These are phyloP conservation scores for Pogonocichla stellata DNA, from an alignment of 2,113 vertebrate species.

Conservation along the genomic window DNA sequence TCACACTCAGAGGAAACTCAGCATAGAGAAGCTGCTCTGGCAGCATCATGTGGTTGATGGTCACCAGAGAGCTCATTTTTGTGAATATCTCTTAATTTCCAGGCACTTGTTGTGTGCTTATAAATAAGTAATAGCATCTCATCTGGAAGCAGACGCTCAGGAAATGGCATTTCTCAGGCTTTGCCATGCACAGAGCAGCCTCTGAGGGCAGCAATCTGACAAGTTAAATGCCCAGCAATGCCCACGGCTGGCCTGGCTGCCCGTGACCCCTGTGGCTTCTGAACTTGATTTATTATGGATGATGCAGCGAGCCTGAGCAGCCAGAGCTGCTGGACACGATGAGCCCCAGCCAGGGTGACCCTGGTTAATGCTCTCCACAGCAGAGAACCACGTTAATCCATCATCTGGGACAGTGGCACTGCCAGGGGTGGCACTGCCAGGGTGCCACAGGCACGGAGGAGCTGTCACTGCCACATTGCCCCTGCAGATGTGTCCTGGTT, in stretches of 20 bases:
- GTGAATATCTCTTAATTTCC: not conserved
- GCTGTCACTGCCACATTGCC: not conserved
- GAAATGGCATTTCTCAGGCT: not conserved
- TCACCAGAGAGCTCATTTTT: not conserved
- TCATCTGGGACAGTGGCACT: not conserved
- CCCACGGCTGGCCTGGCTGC: not conserved
- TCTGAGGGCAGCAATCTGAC: not conserved
- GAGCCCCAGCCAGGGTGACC: not conserved
- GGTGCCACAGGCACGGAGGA: not conserved
- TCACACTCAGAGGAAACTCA: not conserved
- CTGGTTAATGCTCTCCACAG: not conserved
- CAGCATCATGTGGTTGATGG: not conserved
- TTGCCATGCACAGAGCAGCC: not conserved
- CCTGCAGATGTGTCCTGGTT: not conserved
- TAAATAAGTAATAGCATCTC: not conserved
- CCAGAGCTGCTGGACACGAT: rapidly evolving
- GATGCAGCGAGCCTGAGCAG: not conserved
- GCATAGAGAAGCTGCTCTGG: not conserved
- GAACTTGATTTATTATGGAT: not conserved
- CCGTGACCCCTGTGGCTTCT: not conserved
- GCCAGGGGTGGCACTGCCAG: not conserved
- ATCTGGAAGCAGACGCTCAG: not conserved
- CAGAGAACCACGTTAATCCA: not conserved
- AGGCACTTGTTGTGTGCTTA: not conserved
- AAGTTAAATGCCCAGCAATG: not conserved